These are phyloP conservation scores for Chelonus insularis DNA, from an alignment of 1,140 invertebrate species.

Conservation along the genomic window DNA sequence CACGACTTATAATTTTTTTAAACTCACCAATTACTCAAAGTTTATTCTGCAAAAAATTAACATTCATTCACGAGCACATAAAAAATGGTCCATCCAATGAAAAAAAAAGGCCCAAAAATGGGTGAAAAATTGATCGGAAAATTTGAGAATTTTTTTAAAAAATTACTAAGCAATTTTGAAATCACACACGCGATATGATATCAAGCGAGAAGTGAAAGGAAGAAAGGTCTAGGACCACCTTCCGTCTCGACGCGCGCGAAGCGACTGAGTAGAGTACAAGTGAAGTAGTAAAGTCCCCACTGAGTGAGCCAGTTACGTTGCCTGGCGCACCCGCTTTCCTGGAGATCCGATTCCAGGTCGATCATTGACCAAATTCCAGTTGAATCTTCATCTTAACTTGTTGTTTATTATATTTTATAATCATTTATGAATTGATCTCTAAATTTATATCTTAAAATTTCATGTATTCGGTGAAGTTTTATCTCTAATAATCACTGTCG, in stretches of 20 bases:
- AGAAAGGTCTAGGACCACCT: conserved; percentile 30
- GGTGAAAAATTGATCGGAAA: no score
- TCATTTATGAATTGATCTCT: neutral
- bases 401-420: neutral
- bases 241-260: conserved; percentile 49
- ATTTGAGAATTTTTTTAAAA: no score
- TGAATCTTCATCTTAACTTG: neutral
- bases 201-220: neutral
- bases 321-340: conserved; percentile 21
- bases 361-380: conserved; percentile 26
- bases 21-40: no score
- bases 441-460: no score
- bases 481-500: neutral
- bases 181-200: neutral
- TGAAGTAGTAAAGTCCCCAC: conserved; percentile 19
- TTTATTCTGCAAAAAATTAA: no score
- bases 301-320: conserved; percentile 5
- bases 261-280: conserved; percentile 42
- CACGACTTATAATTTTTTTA: no score
- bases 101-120: no score
- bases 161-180: no score
- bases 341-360: conserved; percentile 23
- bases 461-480: no score
- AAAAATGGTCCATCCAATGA: no score
- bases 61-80: no score